Evolutionary conservation across 2,797 vertebrate species (phyloP), one percentile per base, ranked within the genome.

Genomic region (Falco biarmicus): DNA sequence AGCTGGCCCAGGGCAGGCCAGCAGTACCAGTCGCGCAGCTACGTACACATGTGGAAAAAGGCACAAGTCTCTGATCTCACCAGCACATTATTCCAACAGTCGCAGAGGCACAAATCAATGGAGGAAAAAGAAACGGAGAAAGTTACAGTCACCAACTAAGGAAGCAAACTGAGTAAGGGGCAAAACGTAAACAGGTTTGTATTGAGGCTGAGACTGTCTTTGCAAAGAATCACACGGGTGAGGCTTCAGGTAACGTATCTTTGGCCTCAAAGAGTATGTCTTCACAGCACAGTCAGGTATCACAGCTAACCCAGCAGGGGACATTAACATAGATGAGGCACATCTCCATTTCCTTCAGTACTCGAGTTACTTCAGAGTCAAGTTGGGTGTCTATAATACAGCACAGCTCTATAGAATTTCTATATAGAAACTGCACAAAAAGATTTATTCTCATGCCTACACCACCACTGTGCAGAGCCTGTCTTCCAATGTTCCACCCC

Each of bases 221-320:
- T 68, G 71, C 51, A 25, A n/a, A 63, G 64, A 73, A 26, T 26
- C 56, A 4, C 56, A 1, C 18, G 3, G 31, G 7, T 0, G 51
- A 66, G 68, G 41, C 18, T 70, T 25, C 0, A 41, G 76, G 7
- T 18, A 39, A 54, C 1, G 0, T 8, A 25, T 7, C 64, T 43
- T 3, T 25, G 71, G 29, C 16, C 60, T 20, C 39, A 7, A 15
- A 8, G 71, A 41, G 5, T 0, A 1, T 1, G 26, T 6, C n/a
- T 16, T 9, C 41, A 28, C 26, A 5, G 69, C n/a, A 10, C 63
- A 25, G 60, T 0, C 24, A 47, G 26, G 39, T 2, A 11, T 5
- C 68, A 2, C 32, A 45, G 77, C 73, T 25, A 28, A 5, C 2
- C 24, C 69, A 41, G 93, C 50, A 43, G 17, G 19, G 26, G 25